These are phyloP conservation scores for Rhipidura dahli DNA, from an alignment of 2,113 vertebrate species.

Conservation along the genomic window DNA sequence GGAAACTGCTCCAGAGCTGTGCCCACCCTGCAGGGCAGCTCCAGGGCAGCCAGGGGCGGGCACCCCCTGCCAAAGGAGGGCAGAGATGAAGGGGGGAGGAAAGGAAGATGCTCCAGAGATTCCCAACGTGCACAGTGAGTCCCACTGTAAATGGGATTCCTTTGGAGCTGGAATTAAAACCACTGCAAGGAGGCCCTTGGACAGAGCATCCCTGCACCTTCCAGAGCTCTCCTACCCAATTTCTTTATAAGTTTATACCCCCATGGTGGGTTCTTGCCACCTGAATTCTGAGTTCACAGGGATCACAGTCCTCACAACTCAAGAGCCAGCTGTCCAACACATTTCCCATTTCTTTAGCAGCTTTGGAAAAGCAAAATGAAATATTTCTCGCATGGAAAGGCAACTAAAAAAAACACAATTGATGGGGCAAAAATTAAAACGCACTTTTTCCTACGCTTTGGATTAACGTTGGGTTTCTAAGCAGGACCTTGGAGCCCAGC, in stretches of 20 bases:
- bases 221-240: neutral
- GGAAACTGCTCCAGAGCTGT: neutral
- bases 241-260: neutral
- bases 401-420: rapidly evolving
- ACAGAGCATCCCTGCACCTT: neutral
- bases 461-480: rapidly evolving
- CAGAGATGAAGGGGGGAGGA: neutral
- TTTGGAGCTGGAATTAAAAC: neutral
- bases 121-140: rapidly evolving
- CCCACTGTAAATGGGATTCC: rapidly evolving
- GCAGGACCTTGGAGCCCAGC: rapidly evolving
- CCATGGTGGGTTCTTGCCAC: rapidly evolving
- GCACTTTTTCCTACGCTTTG: rapidly evolving
- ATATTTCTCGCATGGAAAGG: rapidly evolving
- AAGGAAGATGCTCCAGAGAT: rapidly evolving
- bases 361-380: neutral
- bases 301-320: rapidly evolving
- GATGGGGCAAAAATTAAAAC: rapidly evolving
- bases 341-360: neutral
- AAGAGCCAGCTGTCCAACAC: neutral
- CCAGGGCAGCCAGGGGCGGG: neutral
- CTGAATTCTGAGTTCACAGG: rapidly evolving
- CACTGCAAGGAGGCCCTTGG: rapidly evolving
- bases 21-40: neutral
- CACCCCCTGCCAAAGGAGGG: neutral